phyloP scores from a whole-genome alignment of 2,797 vertebrate species.

The Alectoris magna region DNA sequence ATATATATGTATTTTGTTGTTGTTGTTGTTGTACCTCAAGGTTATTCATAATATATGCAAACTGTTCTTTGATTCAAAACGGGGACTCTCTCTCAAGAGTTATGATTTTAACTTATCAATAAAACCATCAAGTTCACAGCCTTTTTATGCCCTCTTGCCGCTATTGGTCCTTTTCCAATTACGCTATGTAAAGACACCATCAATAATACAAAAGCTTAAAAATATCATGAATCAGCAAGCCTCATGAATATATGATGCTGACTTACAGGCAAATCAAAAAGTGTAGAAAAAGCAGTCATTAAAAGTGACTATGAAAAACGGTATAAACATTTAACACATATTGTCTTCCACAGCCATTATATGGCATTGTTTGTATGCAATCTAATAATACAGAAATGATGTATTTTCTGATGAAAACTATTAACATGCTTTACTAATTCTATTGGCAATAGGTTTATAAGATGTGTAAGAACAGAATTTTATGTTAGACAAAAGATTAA shows the following conservation, averaged over 20 bases:
- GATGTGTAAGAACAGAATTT: background rate
- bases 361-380: background rate
- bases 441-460: background rate
- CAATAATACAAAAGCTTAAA: background rate
- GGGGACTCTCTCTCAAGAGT: background rate
- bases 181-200: background rate
- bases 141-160: background rate
- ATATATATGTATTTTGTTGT: no score
- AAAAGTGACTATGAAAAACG: background rate
- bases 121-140: background rate
- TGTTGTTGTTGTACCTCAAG: background rate
- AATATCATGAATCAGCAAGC: background rate
- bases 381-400: background rate
- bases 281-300: background rate
- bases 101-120: background rate
- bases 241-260: background rate
- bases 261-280: background rate
- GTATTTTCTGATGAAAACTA: background rate
- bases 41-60: background rate
- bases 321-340: background rate
- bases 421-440: background rate
- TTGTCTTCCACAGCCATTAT: background rate
- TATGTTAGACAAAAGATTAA: background rate
- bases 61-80: background rate
- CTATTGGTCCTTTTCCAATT: background rate